Evolutionary conservation across 1,140 invertebrate genomes (phyloP).

Genomic region (Drosophila watanabei): DNA sequence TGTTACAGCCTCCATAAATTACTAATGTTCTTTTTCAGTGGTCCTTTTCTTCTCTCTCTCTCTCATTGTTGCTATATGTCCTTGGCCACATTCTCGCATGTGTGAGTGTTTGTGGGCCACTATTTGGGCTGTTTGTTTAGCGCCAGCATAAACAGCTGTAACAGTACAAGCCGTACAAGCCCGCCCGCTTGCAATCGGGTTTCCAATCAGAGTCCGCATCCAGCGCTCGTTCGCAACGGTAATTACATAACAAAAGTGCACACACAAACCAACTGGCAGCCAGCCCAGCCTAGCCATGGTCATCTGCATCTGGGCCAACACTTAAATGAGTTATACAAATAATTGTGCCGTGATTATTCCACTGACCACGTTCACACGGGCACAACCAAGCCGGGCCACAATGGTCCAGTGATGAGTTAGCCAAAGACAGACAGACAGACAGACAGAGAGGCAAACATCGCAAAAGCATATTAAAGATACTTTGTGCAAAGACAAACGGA

Average conservation of each 20-base stretch:
- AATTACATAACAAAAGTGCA: slow-evolving; percentile 79
- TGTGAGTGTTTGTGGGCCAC: slow-evolving; percentile 22
- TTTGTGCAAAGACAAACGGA: slow-evolving; percentile 24
- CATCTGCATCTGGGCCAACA: slow-evolving; percentile 53
- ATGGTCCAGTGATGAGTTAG: slow-evolving; percentile 25
- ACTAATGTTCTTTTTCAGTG: background rate
- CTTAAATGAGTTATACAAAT: slow-evolving; percentile 76
- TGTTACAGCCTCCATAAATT: background rate
- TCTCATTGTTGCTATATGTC: slow-evolving; percentile 13
- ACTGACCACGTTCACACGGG: slow-evolving; percentile 49
- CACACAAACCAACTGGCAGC: slow-evolving; percentile 41
- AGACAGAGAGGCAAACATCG: background rate
- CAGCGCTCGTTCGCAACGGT: slow-evolving; percentile 47
- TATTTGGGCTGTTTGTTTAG: slow-evolving; percentile 64
- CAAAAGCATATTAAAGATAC: slow-evolving; percentile 35
- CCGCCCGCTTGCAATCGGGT: slow-evolving; percentile 4
- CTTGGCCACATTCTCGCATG: slow-evolving; percentile 25
- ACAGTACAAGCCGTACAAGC: slow-evolving; percentile 75
- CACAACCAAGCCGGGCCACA: slow-evolving; percentile 19
- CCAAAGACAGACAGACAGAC: slow-evolving; percentile 10
- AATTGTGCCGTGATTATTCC: slow-evolving; percentile 70
- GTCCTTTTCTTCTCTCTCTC: background rate
- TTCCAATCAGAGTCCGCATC: slow-evolving; percentile 14
- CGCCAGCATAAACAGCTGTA: slow-evolving; percentile 80
- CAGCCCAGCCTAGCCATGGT: slow-evolving; percentile 19